Evolutionary conservation across 92 coral and sea anemone genomes (phyloP), one percentile per base, ranked within the genome.

Genomic region (Siderastrea siderea): DNA sequence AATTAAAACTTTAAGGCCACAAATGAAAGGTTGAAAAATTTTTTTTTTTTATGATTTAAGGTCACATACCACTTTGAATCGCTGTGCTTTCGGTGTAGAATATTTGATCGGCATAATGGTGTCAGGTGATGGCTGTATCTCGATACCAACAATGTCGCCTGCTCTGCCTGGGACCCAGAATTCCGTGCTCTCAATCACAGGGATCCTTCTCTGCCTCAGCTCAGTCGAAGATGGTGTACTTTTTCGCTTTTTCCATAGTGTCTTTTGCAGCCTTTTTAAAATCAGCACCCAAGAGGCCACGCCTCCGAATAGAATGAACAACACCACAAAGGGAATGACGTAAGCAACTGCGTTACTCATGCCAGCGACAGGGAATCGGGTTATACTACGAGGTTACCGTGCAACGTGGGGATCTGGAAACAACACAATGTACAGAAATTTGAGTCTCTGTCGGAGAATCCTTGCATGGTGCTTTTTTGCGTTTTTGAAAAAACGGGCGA

Each of bases 101-200:
- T 87, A 89, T 14, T 80, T 73, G 58, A 69, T 47, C 1, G 98
- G 98, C 70, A 82, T 83, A 68, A 91, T 79, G 63, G 78, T 79
- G n/a, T 43, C 15, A 11, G 90, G 73, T 2, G 93, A 82, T 1
- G 98, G 98, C 65, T 95, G 98, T 44, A 95, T 90, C 81, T 93
- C 96, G 48, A 95, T 86, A 11, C 92, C 94, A 0, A 93, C 94
- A 13, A 90, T 48, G 62, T 86, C 78, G 0, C 90, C 81, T 0
- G 82, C 61, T 9, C n/a, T 62, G 19, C 90, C 71, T 69, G 96
- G 98, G 10, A 93, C 89, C 88, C 90, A 87, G 69, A 95, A 95
- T 19, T 88, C 93, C 43, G 77, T 67, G 76, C 88, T 86, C 58
- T 95, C 95, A 7, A 95, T 91, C 13, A 91, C 89, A 9, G 98